These are phyloP conservation scores for Orthonevra nobilis DNA, from an alignment of 2,888 invertebrate genomes.

Conservation along the genomic window DNA sequence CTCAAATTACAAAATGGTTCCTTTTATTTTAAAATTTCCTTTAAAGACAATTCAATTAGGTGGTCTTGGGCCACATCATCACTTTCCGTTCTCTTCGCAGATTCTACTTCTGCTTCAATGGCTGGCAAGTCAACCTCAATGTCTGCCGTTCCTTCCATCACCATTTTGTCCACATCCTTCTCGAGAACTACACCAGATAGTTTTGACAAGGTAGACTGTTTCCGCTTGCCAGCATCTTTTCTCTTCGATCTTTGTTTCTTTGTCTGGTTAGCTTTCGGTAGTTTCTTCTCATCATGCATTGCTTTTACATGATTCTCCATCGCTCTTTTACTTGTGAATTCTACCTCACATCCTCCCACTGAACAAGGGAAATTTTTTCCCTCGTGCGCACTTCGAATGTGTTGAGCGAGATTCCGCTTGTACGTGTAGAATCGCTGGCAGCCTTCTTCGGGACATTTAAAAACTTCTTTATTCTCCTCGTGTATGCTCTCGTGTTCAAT, in stretches of 20 bases:
- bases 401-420: conserved; percentile 82
- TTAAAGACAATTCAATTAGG: not conserved
- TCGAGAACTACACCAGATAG: conserved; percentile 74
- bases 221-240: conserved; percentile 75
- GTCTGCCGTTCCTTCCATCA: conserved; percentile 41
- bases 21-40: too few species aligned
- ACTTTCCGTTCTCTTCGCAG: not conserved
- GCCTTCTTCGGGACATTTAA: conserved; percentile 77
- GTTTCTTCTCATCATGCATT: not conserved
- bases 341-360: conserved; percentile 73
- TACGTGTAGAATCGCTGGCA: conserved; percentile 81
- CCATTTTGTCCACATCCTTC: conserved; percentile 72
- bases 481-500: conserved; percentile 73
- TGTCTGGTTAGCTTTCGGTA: not conserved
- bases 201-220: conserved; percentile 73
- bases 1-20: too few species aligned
- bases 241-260: conserved; percentile 73
- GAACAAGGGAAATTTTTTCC: conserved; percentile 81
- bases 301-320: conserved; percentile 23
- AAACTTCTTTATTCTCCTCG: conserved; percentile 63
- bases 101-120: conserved; percentile 15
- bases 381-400: conserved; percentile 81
- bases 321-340: conserved; percentile 6
- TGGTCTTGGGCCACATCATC: conserved; percentile 2
- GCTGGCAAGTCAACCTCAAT: conserved; percentile 31